These are phyloP conservation scores for Poicephalus meyeri DNA, from an alignment of 2,113 vertebrate genomes.

Conservation along the genomic window DNA sequence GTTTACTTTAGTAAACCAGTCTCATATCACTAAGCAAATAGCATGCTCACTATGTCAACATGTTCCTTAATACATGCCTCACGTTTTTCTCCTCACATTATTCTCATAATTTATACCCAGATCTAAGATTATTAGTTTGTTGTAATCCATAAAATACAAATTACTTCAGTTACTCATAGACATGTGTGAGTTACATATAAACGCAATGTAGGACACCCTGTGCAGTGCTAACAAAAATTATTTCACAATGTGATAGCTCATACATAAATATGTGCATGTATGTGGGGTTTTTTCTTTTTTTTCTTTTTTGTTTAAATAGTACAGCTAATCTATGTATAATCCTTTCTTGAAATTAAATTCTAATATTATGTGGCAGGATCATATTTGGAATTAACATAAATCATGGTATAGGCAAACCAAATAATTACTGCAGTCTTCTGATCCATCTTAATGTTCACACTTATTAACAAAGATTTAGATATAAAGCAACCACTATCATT, in stretches of 20 bases:
- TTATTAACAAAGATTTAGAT: conserved; percentile 21
- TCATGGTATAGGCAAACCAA: not conserved
- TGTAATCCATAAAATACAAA: not conserved
- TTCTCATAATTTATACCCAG: not conserved
- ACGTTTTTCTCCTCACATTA: not conserved
- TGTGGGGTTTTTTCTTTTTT: no score
- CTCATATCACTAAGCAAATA: not conserved
- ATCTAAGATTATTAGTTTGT: not conserved
- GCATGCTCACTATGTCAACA: not conserved
- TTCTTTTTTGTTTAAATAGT: not conserved
- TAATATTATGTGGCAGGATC: conserved; percentile 2
- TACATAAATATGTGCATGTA: not conserved
- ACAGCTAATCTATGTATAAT: conserved; percentile 42
- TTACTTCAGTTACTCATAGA: not conserved
- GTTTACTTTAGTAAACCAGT: not conserved
- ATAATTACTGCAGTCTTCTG: not conserved
- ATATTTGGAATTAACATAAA: conserved; percentile 20
- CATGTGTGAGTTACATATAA: not conserved
- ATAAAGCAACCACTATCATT: not conserved
- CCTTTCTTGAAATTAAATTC: conserved; percentile 44
- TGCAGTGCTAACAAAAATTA: not conserved
- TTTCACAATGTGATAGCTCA: not conserved
- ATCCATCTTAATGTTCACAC: conserved; percentile 19
- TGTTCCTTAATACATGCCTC: not conserved
- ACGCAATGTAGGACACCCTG: not conserved